Base-by-base conservation (phyloP, 1,140 invertebrate species). In the Antheraea pernyi region DNA sequence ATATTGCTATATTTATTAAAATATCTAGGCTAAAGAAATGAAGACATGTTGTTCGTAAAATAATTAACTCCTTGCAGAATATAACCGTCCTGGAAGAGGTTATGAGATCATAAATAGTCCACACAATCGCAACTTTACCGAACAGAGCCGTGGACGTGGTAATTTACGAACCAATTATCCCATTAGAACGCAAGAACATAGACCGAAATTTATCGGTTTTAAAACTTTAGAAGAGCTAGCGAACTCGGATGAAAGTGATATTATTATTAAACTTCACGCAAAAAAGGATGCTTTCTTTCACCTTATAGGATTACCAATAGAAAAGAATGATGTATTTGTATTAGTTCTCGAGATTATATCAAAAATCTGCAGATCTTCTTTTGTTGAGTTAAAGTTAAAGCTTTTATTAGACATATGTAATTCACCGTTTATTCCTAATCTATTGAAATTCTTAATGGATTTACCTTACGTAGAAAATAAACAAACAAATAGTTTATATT, bases 351-450 rank as follows among this genome's bases (percentile, higher is more conserved):
- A 84, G 79, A 72, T 92, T 19, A 53, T 92, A 42, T 67, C 82
- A 5, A 92, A 89, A 84, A 67, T 89, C 16, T 86, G 83, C 36
- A 59, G 73, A 59, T 85, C 84, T 0, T 74, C 83, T 9, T 93
- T 93, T 66, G 82, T 83, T 39, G 80, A 87, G 61, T 71, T 85
- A 11, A 92, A 91, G 74, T 68, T 74, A 0, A 81, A 82, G 67
- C 66, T 93, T 16, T 69, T 93, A 5, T 70, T 88, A n/a, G 79
- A 79, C 13, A 65, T 91, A 19, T 88, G 85, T 65, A 82, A 88
- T 73, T 83, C 84, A 0, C 74, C 84, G 36, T 93, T 92, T 76
- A 81, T 92, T 13, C 61, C 73, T 16, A 75, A 74, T 22, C 74
- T 92, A 13, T 70, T 78, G 22, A 77, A 73, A 13, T 92, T 91